Conservation (phyloP, 23 tunicate genomes). For the Styela clava region DNA sequence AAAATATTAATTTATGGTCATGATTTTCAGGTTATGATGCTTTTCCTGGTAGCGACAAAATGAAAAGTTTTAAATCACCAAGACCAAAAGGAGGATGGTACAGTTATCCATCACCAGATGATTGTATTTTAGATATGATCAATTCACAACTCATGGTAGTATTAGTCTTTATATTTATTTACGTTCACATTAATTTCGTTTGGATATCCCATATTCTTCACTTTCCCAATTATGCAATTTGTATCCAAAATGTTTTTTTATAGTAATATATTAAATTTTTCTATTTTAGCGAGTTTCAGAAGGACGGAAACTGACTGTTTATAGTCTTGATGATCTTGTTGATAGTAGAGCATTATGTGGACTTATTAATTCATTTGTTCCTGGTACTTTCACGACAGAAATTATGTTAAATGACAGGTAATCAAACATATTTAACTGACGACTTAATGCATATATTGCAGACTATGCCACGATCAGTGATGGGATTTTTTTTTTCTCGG, state of each 20-base stretch:
- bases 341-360: slow-evolving; percentile 84
- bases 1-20: no score
- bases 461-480: neutral
- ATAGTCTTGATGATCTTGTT: slow-evolving; percentile 80
- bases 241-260: no score
- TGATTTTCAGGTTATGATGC: slow-evolving; percentile 45
- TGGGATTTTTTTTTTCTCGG: neutral
- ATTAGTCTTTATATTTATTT: neutral
- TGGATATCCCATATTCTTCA: no score
- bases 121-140: slow-evolving; percentile 86
- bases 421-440: neutral
- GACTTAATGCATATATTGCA: neutral
- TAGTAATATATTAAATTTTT: no score
- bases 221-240: no score
- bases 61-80: slow-evolving; percentile 62
- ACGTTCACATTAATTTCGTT: no score
- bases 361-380: slow-evolving; percentile 73
- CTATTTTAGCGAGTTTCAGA: slow-evolving; percentile 60
- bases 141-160: slow-evolving; percentile 78
- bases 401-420: slow-evolving; percentile 90
- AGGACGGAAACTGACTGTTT: slow-evolving; percentile 67
- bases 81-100: slow-evolving; percentile 81
- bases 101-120: slow-evolving; percentile 83
- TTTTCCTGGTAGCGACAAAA: slow-evolving; percentile 62
- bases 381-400: slow-evolving; percentile 84